Percentiles rank a stretch among this genome's conserved stretches.
phyloP scores from a whole-genome alignment of 2,888 invertebrate genomes.

The Carpatolechia fugitivella region DNA sequence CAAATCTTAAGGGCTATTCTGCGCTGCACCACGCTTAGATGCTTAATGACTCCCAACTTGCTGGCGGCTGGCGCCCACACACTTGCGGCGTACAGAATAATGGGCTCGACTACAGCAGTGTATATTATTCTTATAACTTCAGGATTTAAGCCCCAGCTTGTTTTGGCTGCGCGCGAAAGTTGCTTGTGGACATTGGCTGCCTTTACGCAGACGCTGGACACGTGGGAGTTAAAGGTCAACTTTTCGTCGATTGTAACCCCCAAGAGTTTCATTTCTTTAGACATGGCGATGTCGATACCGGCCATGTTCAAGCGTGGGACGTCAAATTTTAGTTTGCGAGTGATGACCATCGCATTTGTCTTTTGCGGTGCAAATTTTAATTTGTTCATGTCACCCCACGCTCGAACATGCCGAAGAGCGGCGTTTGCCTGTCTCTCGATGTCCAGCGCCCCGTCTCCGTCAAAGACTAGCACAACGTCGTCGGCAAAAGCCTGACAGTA shows the following conservation, averaged over 20 bases:
- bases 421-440: background rate
- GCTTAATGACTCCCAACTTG: too few relatives aligned
- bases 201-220: background rate
- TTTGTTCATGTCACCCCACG: slow-evolving; percentile 4
- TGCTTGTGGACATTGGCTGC: background rate
- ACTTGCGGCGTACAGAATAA: too few relatives aligned
- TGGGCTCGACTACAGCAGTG: too few relatives aligned
- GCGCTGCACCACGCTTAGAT: background rate
- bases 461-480: background rate
- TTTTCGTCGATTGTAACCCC: background rate
- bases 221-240: background rate
- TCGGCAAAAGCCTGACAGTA: slow-evolving; percentile 4
- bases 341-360: background rate
- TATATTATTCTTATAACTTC: too few relatives aligned
- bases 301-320: background rate
- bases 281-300: background rate
- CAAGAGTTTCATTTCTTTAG: background rate
- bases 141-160: too few relatives aligned
- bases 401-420: background rate
- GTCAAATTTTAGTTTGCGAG: background rate
- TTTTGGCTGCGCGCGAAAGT: background rate
- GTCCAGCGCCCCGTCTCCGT: background rate
- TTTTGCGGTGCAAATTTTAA: background rate
- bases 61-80: too few relatives aligned
- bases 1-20: slow-evolving; percentile 20